phyloP scores from a whole-genome alignment of 2,113 vertebrate species.

The Pogona vitticeps region DNA sequence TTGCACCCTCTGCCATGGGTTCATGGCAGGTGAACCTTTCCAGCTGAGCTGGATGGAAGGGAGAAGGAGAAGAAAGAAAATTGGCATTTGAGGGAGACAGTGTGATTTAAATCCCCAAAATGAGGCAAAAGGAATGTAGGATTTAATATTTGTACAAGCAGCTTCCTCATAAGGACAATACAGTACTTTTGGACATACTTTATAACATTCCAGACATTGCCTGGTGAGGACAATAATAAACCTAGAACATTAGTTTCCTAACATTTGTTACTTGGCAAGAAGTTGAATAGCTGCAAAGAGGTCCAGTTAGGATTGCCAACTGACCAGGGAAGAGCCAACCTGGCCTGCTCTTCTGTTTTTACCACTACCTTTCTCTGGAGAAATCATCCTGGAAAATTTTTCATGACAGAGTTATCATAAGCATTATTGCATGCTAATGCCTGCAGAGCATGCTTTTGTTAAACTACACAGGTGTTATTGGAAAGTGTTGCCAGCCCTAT shows the following conservation, averaged over 20 bases:
- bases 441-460: background rate
- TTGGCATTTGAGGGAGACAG: background rate
- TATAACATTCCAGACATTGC: background rate
- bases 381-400: background rate
- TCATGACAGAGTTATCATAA: background rate
- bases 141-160: fast-evolving
- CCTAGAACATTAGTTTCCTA: too few species aligned
- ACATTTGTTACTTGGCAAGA: background rate
- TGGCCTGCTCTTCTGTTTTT: background rate
- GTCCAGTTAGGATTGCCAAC: background rate
- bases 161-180: fast-evolving
- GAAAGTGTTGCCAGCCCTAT: background rate
- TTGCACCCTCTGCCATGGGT: background rate
- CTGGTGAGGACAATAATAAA: background rate
- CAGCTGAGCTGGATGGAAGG: background rate
- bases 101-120: background rate
- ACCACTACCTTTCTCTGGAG: background rate
- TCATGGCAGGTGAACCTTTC: background rate
- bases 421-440: background rate
- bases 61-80: background rate
- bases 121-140: constrained; percentile 2
- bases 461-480: background rate
- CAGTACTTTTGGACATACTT: background rate
- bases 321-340: background rate
- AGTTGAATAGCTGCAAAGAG: background rate